phyloP scores from a whole-genome alignment of 1,140 invertebrate genomes.

The Monomorium pharaonis region DNA sequence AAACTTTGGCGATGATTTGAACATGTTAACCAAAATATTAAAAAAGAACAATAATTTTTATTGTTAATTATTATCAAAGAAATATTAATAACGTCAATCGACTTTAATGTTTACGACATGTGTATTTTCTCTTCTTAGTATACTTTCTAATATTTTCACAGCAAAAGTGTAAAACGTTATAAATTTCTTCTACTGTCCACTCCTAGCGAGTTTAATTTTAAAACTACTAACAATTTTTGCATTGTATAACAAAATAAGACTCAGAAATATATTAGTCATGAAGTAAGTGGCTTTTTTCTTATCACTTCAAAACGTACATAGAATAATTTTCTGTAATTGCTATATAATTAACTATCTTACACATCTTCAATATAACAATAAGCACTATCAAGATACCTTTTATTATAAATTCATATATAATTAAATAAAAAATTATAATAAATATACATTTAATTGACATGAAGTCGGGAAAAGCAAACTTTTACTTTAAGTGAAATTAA shows the following conservation, averaged over 20 bases:
- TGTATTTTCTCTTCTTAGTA: neutral
- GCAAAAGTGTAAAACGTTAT: neutral
- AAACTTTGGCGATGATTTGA: neutral
- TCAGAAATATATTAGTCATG: neutral
- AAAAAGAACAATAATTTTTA: neutral
- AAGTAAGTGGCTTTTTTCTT: neutral
- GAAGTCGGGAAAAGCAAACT: neutral
- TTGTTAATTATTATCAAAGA: neutral
- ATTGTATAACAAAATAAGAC: neutral
- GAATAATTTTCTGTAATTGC: neutral
- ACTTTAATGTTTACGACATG: neutral
- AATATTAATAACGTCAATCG: neutral
- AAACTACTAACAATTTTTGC: neutral
- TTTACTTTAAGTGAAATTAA: neutral
- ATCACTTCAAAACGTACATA: neutral
- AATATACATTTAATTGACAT: neutral
- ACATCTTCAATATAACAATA: neutral
- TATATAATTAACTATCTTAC: neutral
- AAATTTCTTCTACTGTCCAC: neutral
- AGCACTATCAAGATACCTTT: neutral
- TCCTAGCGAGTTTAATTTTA: neutral
- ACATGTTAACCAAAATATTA: neutral
- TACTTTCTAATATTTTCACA: neutral
- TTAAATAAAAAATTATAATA: neutral
- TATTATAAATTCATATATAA: neutral